These are phyloP conservation scores for Acanthis flammea DNA, from an alignment of 2,797 vertebrate genomes.

Conservation along the genomic window DNA sequence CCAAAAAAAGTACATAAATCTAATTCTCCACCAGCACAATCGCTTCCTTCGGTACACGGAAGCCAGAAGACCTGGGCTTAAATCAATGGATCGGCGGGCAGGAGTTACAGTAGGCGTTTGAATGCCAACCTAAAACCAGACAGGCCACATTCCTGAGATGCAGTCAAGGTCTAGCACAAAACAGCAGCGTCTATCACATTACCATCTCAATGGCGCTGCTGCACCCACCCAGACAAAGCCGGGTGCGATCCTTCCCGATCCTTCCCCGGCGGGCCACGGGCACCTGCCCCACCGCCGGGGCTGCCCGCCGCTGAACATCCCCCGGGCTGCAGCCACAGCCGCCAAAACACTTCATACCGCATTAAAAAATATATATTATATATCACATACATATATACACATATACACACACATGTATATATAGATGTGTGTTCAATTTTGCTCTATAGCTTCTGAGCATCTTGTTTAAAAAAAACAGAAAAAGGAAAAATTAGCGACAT, in stretches of 20 bases:
- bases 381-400: too few species aligned
- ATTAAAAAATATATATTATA: too few species aligned
- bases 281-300: background rate
- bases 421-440: background rate
- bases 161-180: slow-evolving; percentile 58
- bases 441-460: background rate
- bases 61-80: background rate
- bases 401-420: too few species aligned
- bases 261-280: background rate
- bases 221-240: background rate
- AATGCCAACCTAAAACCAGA: slow-evolving; percentile 48
- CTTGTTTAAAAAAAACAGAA: background rate
- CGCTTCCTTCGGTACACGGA: background rate
- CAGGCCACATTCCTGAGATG: slow-evolving; percentile 45
- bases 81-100: background rate
- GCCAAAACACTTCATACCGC: accelerated
- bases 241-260: background rate
- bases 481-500: background rate
- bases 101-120: slow-evolving; percentile 21
- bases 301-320: background rate
- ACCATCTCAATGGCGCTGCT: slow-evolving; percentile 37
- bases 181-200: background rate
- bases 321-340: background rate
- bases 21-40: background rate
- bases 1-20: background rate